These are phyloP conservation scores for Callimorpha dominula DNA, from an alignment of 2,888 invertebrate genomes.

Conservation along the genomic window DNA sequence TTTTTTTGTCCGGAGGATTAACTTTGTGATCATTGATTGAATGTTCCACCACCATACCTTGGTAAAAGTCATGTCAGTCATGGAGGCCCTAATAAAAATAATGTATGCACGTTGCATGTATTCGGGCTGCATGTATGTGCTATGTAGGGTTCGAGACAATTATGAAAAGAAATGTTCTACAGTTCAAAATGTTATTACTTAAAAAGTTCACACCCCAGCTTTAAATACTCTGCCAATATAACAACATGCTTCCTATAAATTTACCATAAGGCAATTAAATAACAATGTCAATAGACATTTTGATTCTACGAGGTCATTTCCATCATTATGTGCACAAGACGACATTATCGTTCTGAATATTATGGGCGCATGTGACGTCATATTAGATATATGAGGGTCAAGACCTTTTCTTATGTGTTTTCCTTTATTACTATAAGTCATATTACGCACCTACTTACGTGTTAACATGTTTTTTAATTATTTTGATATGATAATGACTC, in stretches of 20 bases:
- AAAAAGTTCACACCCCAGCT: neutral
- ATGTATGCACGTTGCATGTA: too few relatives aligned
- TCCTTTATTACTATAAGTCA: conserved; percentile 9
- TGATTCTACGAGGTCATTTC: conserved; percentile 36
- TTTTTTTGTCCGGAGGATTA: too few relatives aligned
- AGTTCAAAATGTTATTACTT: neutral
- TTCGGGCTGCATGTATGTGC: too few relatives aligned
- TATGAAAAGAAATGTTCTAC: too few relatives aligned
- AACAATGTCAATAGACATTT: neutral
- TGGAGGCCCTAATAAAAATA: too few relatives aligned
- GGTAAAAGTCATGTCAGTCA: too few relatives aligned
- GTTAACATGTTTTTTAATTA: neutral
- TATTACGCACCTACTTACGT: neutral
- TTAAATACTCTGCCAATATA: neutral
- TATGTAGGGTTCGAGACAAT: too few relatives aligned
- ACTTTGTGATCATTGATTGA: too few relatives aligned
- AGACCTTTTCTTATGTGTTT: conserved; percentile 36
- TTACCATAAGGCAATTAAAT: neutral
- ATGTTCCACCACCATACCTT: too few relatives aligned
- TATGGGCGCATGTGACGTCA: conserved; percentile 29
- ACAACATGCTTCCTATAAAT: neutral
- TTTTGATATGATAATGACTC: neutral
- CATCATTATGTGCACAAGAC: conserved; percentile 47
- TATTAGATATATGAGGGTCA: conserved; percentile 27
- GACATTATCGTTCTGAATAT: conserved; percentile 38